Conservation (phyloP, 2,113 vertebrate species). For the Paradoxurus hermaphroditus region DNA sequence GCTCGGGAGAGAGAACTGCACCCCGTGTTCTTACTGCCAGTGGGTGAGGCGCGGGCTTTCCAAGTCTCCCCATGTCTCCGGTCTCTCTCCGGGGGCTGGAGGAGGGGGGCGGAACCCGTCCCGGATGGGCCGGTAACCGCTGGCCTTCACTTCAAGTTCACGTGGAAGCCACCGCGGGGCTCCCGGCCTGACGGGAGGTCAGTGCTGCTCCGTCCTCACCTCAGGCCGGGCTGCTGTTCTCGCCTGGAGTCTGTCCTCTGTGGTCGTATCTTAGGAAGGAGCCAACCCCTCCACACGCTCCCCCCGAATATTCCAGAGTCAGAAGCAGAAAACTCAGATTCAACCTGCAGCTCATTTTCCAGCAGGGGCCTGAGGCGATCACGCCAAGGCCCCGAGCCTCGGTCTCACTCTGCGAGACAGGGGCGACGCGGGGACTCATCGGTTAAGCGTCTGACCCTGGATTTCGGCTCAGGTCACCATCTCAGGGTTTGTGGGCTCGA, state of each 20-base stretch:
- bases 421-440: no score
- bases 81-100: background rate
- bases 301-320: background rate
- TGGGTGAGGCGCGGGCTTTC: accelerated
- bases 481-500: no score
- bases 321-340: background rate
- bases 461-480: no score
- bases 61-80: background rate
- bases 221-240: no score
- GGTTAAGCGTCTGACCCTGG: no score
- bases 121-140: background rate
- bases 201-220: accelerated
- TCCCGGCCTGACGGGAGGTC: background rate
- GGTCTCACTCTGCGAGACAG: background rate
- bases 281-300: background rate
- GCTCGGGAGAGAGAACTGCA: background rate
- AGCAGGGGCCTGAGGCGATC: no score
- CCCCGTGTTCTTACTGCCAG: accelerated
- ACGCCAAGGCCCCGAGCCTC: background rate
- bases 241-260: background rate
- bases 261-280: background rate
- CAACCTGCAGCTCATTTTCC: background rate
- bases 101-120: accelerated
- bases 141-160: background rate
- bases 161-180: accelerated